These are phyloP conservation scores for Arvicanthis niloticus DNA, from an alignment of 2,113 vertebrate genomes.

Conservation along the genomic window DNA sequence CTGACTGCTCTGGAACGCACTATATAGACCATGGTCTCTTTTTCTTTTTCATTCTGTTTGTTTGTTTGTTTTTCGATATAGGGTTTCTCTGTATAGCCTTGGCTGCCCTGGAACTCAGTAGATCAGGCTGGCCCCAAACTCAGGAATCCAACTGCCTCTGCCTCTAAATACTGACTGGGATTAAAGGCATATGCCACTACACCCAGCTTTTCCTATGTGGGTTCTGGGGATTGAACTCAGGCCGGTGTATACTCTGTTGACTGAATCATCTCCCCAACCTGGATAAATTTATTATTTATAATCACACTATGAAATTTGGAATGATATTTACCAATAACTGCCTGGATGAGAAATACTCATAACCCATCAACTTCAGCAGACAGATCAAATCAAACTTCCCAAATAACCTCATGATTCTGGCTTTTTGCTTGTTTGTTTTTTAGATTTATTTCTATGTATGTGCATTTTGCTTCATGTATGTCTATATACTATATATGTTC, in stretches of 20 bases:
- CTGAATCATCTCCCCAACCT: not conserved
- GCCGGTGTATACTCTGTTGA: not conserved
- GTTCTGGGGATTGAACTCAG: not conserved
- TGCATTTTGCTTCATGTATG: not conserved
- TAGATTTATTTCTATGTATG: not conserved
- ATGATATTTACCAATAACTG: not conserved
- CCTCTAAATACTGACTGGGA: not conserved
- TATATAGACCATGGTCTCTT: not conserved
- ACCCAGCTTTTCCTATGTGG: not conserved
- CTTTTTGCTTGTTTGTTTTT: not conserved
- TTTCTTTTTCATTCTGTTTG: too few species aligned
- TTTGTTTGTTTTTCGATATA: not conserved
- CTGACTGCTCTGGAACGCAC: not conserved
- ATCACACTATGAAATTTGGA: not conserved
- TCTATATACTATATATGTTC: not conserved
- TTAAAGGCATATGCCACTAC: not conserved
- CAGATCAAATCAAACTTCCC: not conserved
- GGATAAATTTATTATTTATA: not conserved
- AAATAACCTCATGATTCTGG: not conserved
- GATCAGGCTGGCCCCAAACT: not conserved
- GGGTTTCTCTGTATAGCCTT: not conserved
- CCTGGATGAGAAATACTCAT: not conserved
- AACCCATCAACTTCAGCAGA: not conserved
- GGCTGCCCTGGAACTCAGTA: not conserved
- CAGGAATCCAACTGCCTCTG: not conserved